Evolutionary conservation across 92 coral and sea anemone genomes (phyloP).

Genomic region (Galaxea fascicularis): DNA sequence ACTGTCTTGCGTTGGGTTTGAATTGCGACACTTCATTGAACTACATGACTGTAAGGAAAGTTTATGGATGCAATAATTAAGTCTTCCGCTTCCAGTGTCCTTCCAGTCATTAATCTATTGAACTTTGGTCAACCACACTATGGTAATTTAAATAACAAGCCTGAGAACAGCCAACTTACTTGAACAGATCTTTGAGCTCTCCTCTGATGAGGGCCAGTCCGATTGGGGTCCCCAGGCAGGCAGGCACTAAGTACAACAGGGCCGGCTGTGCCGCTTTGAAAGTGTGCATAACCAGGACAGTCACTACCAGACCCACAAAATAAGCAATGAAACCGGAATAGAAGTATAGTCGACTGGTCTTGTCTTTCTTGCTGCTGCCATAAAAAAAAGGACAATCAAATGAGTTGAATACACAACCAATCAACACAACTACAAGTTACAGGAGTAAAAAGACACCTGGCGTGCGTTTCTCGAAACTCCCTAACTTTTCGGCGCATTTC

Average conservation of each 20-base stretch:
- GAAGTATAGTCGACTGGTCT: slow-evolving; percentile 82
- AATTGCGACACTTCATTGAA: too few species aligned
- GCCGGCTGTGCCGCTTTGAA: slow-evolving; percentile 99
- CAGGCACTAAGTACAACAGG: slow-evolving; percentile 96
- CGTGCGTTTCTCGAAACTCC: too few species aligned
- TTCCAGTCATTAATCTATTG: too few species aligned
- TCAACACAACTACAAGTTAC: too few species aligned
- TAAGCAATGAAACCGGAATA: slow-evolving; percentile 95
- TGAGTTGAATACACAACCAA: too few species aligned
- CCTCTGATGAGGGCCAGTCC: slow-evolving; percentile 88
- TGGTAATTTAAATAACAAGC: neutral
- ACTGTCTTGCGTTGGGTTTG: too few species aligned
- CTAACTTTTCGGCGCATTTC: too few species aligned
- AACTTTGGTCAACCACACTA: neutral
- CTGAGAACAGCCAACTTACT: slow-evolving; percentile 62
- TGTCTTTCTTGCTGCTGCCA: slow-evolving; percentile 80
- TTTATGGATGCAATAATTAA: too few species aligned
- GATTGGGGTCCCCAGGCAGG: slow-evolving; percentile 95
- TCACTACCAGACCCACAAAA: slow-evolving; percentile 90
- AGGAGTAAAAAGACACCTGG: too few species aligned
- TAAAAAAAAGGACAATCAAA: neutral
- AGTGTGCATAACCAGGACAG: slow-evolving; percentile 97
- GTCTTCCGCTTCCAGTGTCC: too few species aligned
- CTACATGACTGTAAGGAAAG: too few species aligned
- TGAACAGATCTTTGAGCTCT: slow-evolving; percentile 85